Evolutionary conservation across 2,797 vertebrate genomes (phyloP).

Genomic region (Apodemus agrarius): DNA sequence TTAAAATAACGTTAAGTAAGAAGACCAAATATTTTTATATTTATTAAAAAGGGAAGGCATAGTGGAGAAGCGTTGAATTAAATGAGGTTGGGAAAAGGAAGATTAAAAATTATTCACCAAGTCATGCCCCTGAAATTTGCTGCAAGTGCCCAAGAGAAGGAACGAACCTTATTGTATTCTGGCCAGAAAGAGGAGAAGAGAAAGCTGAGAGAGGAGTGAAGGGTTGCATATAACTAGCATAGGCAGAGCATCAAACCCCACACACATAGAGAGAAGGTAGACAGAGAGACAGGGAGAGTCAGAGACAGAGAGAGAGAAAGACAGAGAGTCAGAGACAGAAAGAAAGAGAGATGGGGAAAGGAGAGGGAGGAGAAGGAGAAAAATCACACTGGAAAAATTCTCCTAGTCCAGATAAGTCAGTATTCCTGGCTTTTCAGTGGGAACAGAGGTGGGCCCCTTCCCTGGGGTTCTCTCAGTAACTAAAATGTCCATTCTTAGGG

Average conservation of each 20-base stretch:
- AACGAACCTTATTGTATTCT: neutral
- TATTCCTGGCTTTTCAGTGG: neutral
- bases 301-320: neutral
- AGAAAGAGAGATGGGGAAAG: neutral
- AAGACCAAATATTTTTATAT: neutral
- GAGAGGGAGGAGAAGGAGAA: neutral
- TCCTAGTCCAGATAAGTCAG: neutral
- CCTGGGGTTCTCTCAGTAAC: neutral
- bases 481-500: neutral
- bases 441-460: neutral
- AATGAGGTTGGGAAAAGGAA: neutral
- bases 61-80: neutral
- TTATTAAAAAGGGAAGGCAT: neutral
- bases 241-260: neutral
- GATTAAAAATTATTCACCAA: neutral
- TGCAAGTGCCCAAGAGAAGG: neutral
- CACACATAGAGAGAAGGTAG: neutral
- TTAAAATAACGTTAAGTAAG: slow-evolving; percentile 24
- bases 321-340: neutral
- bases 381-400: neutral
- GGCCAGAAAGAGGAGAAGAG: neutral
- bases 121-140: neutral
- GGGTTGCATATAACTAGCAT: neutral
- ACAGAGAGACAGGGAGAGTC: neutral
- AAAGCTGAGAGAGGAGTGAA: too few relatives aligned